phyloP scores from a whole-genome alignment of 2,113 vertebrate species.

The Gopherus flavomarginatus region DNA sequence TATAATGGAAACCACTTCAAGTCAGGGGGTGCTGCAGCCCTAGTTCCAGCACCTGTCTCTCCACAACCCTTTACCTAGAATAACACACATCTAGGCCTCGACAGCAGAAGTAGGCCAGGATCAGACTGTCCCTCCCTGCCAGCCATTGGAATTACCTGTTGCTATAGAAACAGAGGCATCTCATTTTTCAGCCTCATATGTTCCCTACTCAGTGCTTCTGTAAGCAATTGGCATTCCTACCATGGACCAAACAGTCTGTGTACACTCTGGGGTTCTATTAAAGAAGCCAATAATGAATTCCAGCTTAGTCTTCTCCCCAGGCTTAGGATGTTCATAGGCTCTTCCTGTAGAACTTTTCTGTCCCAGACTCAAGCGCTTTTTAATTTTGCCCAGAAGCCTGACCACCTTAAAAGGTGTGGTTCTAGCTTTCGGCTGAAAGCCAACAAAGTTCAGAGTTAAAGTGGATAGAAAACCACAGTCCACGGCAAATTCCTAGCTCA shows the following conservation, averaged over 20 bases:
- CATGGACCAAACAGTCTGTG: background rate
- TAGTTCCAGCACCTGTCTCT: background rate
- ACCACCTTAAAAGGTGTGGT: background rate
- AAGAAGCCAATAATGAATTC: background rate
- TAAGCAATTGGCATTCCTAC: background rate
- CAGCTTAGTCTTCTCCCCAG: background rate
- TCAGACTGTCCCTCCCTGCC: background rate
- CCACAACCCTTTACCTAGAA: background rate
- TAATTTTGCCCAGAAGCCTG: background rate
- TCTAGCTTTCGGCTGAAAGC: background rate
- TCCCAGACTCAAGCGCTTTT: background rate
- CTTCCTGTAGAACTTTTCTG: background rate
- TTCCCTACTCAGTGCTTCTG: background rate
- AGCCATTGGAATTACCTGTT: background rate
- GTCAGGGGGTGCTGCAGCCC: too few species aligned
- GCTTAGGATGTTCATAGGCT: background rate
- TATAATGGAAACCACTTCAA: too few species aligned
- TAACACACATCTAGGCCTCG: background rate
- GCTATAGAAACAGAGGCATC: background rate
- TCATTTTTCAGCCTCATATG: background rate
- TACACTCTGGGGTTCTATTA: background rate
- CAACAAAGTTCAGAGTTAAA: background rate
- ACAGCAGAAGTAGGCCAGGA: rapidly evolving
- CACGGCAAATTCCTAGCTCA: rapidly evolving
- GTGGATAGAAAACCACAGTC: background rate